phyloP scores from a whole-genome alignment of 2,797 vertebrate genomes.

The Sebastes minor region DNA sequence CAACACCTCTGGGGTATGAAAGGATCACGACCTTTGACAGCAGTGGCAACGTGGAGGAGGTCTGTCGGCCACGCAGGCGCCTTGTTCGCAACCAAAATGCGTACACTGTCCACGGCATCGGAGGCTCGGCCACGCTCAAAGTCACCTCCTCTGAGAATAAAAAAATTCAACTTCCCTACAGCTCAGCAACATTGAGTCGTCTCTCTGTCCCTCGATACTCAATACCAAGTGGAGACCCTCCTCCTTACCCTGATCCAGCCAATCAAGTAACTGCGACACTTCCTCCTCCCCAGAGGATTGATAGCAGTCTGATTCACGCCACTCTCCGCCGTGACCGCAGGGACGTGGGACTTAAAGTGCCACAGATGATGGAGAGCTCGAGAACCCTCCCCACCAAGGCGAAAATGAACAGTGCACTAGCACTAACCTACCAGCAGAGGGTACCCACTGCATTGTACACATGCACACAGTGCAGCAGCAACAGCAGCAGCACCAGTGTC shows the following conservation, averaged over 20 bases:
- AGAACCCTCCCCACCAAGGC: constrained; percentile 91
- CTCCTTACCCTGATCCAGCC: constrained; percentile 93
- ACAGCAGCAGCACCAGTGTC: constrained; percentile 80
- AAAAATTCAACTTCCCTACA: constrained; percentile 93
- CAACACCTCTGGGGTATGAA: constrained; percentile 94
- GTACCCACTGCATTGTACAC: constrained; percentile 90
- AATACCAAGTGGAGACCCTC: constrained; percentile 94
- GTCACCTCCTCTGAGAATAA: constrained; percentile 91
- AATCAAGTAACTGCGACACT: constrained; percentile 87
- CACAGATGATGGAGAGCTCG: constrained; percentile 89
- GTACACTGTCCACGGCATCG: constrained; percentile 89
- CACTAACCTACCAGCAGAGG: constrained; percentile 88
- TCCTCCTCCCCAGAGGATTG: constrained; percentile 85
- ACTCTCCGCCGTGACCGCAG: constrained; percentile 93
- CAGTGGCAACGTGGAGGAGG: constrained; percentile 98
- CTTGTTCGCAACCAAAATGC: constrained; percentile 91
- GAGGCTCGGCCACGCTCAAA: constrained; percentile 93
- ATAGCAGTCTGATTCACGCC: constrained; percentile 91
- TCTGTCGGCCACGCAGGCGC: constrained; percentile 93
- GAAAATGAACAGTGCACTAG: constrained; percentile 87
- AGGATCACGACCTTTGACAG: constrained; percentile 98
- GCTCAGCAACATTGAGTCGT: constrained; percentile 95
- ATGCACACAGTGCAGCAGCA: constrained; percentile 95
- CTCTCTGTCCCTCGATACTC: constrained; percentile 95
- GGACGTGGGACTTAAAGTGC: constrained; percentile 90